Conservation (phyloP, 2,888 invertebrate species). For the Heliconius cydno region DNA sequence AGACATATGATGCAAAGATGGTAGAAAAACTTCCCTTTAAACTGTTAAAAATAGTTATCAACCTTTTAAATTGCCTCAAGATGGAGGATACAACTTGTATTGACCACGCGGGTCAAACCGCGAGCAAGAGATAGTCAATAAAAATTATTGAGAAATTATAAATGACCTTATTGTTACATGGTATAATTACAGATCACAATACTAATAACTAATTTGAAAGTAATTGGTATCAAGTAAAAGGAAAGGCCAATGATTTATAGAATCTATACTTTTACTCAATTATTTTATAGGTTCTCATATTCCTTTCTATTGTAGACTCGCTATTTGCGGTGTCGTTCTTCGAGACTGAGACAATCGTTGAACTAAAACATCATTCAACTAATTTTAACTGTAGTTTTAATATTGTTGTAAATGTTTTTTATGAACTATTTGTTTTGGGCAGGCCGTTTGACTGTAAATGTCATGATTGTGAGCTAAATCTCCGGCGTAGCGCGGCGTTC, state of each 20-base stretch:
- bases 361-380: background rate
- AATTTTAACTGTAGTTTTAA: background rate
- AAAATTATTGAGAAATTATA: background rate
- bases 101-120: too few relatives aligned
- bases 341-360: background rate
- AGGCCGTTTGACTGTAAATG: too few relatives aligned
- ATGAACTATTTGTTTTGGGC: too few relatives aligned
- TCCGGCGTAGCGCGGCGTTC: background rate
- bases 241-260: constrained; percentile 34
- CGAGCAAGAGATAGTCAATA: too few relatives aligned
- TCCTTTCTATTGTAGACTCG: constrained; percentile 34
- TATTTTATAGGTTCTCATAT: constrained; percentile 31
- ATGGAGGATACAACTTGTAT: too few relatives aligned
- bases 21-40: too few relatives aligned
- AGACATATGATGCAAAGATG: too few relatives aligned
- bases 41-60: too few relatives aligned
- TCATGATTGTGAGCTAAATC: too few relatives aligned
- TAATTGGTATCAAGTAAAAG: constrained; percentile 28
- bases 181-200: constrained; percentile 24
- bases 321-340: background rate
- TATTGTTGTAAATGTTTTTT: too few relatives aligned
- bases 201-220: constrained; percentile 32
- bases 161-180: background rate
- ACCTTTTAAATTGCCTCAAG: too few relatives aligned
- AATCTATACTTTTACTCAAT: constrained; percentile 38